Percentiles rank a stretch among this genome's conserved stretches.
These are phyloP conservation scores for Epirrhoe tristata DNA, from an alignment of 2,888 invertebrate genomes.

Conservation along the genomic window DNA sequence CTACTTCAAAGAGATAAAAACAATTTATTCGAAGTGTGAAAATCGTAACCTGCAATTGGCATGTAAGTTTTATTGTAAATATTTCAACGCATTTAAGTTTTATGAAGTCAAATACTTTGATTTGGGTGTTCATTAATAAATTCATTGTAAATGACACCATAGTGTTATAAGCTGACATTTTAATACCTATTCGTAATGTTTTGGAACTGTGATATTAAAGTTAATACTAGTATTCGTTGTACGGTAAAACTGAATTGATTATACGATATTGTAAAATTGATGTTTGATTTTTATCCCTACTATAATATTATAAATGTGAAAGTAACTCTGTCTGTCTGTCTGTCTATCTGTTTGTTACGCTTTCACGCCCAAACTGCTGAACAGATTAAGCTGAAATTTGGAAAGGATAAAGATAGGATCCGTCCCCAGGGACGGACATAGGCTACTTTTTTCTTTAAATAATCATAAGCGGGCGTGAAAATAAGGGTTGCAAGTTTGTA, in stretches of 20 bases:
- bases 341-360: too few species aligned
- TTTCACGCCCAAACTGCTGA: too few species aligned
- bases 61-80: slow-evolving; percentile 18
- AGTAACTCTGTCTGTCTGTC: too few species aligned
- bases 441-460: too few species aligned
- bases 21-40: slow-evolving; percentile 1
- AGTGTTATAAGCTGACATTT: slow-evolving; percentile 46
- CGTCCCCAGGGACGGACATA: too few species aligned
- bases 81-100: slow-evolving; percentile 9
- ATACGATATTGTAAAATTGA: slow-evolving; percentile 62
- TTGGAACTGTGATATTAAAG: slow-evolving; percentile 80
- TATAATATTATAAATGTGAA: too few species aligned
- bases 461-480: too few species aligned
- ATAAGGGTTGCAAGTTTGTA: too few species aligned
- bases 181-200: slow-evolving; percentile 59
- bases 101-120: slow-evolving; percentile 4
- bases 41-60: slow-evolving; percentile 9
- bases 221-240: slow-evolving; percentile 73
- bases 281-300: slow-evolving; percentile 40
- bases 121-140: slow-evolving; percentile 34
- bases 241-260: slow-evolving; percentile 70
- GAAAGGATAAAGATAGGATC: too few species aligned
- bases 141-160: slow-evolving; percentile 50
- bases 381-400: too few species aligned
- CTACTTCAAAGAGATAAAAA: not conserved